phyloP scores from a whole-genome alignment of 2,888 invertebrate genomes.

The Orthosia gracilis region DNA sequence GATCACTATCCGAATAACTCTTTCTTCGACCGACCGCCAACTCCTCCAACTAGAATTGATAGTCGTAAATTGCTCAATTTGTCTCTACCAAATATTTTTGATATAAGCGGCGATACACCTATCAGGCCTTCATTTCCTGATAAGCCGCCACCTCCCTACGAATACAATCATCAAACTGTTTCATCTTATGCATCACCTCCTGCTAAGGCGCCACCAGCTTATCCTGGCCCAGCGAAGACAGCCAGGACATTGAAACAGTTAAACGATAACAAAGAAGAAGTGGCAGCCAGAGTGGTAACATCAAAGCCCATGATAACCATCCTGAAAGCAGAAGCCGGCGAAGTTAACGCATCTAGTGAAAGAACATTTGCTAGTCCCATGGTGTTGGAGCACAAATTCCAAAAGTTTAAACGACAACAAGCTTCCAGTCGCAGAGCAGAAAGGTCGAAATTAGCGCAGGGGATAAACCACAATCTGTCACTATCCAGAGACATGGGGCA shows the following conservation, averaged over 20 bases:
- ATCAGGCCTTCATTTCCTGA: conserved; percentile 76
- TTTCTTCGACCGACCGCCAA: conserved; percentile 92
- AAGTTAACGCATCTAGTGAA: conserved; percentile 92
- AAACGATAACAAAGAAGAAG: conserved; percentile 92
- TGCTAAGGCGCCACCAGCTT: conserved; percentile 93
- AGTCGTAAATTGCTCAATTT: conserved; percentile 89
- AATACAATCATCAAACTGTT: conserved; percentile 92
- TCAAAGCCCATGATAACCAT: conserved; percentile 95
- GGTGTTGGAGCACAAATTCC: conserved; percentile 88
- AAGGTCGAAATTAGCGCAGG: conserved; percentile 91
- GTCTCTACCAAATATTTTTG: conserved; percentile 88
- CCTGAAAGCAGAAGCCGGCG: conserved; percentile 94
- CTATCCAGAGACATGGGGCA: conserved; percentile 86
- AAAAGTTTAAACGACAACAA: conserved; percentile 88
- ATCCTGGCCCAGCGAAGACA: conserved; percentile 87
- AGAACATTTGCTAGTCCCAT: conserved; percentile 89
- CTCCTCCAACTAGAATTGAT: conserved; percentile 93
- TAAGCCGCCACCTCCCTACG: conserved; percentile 94
- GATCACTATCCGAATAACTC: conserved; percentile 88
- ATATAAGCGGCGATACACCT: conserved; percentile 78
- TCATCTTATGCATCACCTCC: conserved; percentile 78
- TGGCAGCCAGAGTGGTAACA: conserved; percentile 94
- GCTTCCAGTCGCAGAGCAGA: conserved; percentile 92
- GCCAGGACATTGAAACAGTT: conserved; percentile 72
- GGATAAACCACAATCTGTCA: conserved; percentile 86